These are phyloP conservation scores for Urocyon cinereoargenteus DNA, from an alignment of 2,797 vertebrate genomes.

Conservation along the genomic window DNA sequence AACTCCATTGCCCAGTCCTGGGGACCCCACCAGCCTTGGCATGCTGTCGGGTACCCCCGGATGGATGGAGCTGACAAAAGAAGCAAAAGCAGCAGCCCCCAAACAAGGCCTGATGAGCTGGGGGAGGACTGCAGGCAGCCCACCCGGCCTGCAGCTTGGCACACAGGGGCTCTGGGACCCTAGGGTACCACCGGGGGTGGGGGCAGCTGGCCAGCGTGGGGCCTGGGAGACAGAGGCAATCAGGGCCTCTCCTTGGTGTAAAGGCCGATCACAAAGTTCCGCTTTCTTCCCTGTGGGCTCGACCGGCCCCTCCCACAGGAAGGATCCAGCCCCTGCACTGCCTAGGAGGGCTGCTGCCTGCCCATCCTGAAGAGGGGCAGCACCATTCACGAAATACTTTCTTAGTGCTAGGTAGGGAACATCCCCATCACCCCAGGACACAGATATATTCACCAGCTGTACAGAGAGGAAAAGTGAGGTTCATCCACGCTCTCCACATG, in stretches of 20 bases:
- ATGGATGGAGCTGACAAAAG: too few species aligned
- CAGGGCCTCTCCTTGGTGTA: background rate
- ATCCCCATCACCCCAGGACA: background rate
- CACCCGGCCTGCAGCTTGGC: accelerated
- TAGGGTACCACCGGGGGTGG: too few species aligned
- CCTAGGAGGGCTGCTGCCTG: accelerated
- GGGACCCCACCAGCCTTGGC: background rate
- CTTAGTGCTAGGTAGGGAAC: background rate
- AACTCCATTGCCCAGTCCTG: accelerated
- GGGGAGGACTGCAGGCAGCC: background rate
- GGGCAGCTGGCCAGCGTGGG: accelerated
- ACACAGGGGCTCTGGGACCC: background rate
- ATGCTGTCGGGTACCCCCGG: background rate
- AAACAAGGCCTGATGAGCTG: accelerated
- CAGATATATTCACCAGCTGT: accelerated
- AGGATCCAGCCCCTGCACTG: background rate
- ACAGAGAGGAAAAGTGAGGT: accelerated
- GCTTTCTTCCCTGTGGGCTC: accelerated
- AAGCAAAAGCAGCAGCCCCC: accelerated
- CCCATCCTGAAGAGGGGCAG: background rate
- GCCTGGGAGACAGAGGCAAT: background rate
- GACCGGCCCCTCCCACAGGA: background rate
- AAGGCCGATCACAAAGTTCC: background rate
- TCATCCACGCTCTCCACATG: accelerated
- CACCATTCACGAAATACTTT: accelerated